phyloP scores from a whole-genome alignment of 1,140 invertebrate genomes.

The Pissodes strobi region DNA sequence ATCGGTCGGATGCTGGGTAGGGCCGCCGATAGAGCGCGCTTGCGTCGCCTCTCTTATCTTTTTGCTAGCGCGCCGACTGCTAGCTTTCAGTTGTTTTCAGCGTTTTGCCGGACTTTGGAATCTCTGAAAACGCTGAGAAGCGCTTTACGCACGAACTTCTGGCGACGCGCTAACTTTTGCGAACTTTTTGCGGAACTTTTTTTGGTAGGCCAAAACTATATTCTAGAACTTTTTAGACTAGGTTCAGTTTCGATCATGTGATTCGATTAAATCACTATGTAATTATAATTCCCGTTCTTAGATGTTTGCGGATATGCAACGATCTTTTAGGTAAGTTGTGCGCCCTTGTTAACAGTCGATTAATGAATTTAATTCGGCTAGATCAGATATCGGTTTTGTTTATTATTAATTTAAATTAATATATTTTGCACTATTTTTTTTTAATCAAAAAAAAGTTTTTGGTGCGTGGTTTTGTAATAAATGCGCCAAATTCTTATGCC shows the following conservation, averaged over 20 bases:
- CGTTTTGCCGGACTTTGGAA: slow-evolving; percentile 31
- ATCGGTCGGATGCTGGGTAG: slow-evolving; percentile 37
- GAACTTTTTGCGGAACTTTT: slow-evolving; percentile 20
- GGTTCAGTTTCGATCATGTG: neutral
- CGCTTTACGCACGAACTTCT: neutral
- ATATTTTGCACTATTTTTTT: too few species aligned
- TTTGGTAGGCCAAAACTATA: neutral
- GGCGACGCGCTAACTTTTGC: slow-evolving; percentile 19
- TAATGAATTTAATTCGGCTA: too few species aligned
- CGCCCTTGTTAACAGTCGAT: too few species aligned
- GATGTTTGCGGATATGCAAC: neutral
- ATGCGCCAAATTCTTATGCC: too few species aligned
- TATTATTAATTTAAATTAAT: too few species aligned
- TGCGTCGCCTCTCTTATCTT: slow-evolving; percentile 40
- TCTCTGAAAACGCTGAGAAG: neutral
- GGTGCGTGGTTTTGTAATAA: too few species aligned
- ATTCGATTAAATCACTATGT: too few species aligned
- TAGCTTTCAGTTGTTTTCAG: slow-evolving; percentile 42
- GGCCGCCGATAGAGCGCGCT: slow-evolving; percentile 31
- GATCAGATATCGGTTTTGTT: too few species aligned
- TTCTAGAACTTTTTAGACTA: neutral
- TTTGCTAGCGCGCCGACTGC: slow-evolving; percentile 33
- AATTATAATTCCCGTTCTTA: neutral
- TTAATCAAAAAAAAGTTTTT: too few species aligned
- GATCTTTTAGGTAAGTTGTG: slow-evolving; percentile 9